Percentiles rank a stretch among this genome's conserved stretches.
Evolutionary conservation across 2,888 invertebrate species (phyloP).

Genomic region (Andrena haemorrhoa): DNA sequence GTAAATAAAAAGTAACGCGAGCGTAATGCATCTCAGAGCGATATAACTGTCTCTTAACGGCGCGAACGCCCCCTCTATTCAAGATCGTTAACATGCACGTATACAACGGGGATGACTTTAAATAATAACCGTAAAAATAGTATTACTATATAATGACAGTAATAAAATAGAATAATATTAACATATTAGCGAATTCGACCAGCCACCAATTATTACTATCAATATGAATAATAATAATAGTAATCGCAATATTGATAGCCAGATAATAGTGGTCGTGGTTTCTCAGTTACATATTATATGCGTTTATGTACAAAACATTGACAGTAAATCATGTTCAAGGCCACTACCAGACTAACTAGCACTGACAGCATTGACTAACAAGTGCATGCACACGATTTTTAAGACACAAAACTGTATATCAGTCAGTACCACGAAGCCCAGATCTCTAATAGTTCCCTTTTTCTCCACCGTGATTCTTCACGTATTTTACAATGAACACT

Average conservation of each 20-base stretch:
- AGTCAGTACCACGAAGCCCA: too few species aligned
- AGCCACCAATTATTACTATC: conserved; percentile 30
- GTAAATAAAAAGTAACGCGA: conserved; percentile 40
- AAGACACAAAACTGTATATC: conserved; percentile 57
- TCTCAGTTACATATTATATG: conserved; percentile 47
- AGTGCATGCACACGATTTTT: conserved; percentile 46
- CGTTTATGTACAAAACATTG: conserved; percentile 67
- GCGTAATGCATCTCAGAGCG: conserved; percentile 57
- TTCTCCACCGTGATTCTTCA: too few species aligned
- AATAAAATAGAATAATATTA: conserved; percentile 54
- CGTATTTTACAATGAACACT: too few species aligned
- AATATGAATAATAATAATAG: conserved; percentile 60
- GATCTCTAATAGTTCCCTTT: too few species aligned
- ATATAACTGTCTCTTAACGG: conserved; percentile 37
- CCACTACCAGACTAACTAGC: conserved; percentile 33
- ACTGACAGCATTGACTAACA: conserved; percentile 52
- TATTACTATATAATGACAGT: conserved; percentile 53
- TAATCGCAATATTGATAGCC: conserved; percentile 58
- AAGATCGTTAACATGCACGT: conserved; percentile 55
- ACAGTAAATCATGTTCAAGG: conserved; percentile 31
- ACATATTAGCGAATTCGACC: conserved; percentile 12
- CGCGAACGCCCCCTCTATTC: conserved; percentile 33
- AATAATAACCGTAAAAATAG: conserved; percentile 64
- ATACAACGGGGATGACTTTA: conserved; percentile 56
- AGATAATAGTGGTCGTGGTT: conserved; percentile 46